These are phyloP conservation scores for Stercorarius parasiticus DNA, from an alignment of 2,113 vertebrate species.

Conservation along the genomic window DNA sequence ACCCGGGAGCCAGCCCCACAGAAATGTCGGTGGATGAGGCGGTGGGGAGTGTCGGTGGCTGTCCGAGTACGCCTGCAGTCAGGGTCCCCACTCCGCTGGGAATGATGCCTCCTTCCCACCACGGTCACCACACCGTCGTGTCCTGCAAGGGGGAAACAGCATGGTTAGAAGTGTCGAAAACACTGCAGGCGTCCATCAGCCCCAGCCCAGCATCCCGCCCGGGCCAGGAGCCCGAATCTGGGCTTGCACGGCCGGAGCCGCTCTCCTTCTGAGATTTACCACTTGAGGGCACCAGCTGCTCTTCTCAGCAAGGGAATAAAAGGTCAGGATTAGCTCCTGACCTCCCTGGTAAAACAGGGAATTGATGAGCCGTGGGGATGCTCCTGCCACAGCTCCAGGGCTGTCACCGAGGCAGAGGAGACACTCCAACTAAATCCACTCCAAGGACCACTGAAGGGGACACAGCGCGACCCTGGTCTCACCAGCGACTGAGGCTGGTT, in stretches of 20 bases:
- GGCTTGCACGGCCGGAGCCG: neutral
- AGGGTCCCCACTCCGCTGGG: neutral
- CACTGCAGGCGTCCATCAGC: accelerated
- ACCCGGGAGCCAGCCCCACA: accelerated
- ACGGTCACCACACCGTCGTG: neutral
- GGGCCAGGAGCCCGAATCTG: neutral
- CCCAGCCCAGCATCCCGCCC: neutral
- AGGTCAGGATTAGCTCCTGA: constrained; percentile 36
- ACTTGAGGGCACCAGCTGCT: constrained; percentile 65
- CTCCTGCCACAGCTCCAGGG: neutral
- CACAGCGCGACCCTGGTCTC: accelerated
- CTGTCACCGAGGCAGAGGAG: no score
- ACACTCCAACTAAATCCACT: neutral
- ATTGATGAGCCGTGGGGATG: neutral
- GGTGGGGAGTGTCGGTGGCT: neutral
- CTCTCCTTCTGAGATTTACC: constrained; percentile 32
- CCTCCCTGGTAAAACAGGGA: neutral
- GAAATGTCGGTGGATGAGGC: neutral
- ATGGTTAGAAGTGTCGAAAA: neutral
- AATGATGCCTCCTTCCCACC: neutral
- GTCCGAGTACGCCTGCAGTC: neutral
- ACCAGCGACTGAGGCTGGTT: neutral
- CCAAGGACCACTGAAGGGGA: neutral
- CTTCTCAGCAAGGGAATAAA: constrained; percentile 52
- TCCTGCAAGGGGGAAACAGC: constrained; percentile 28